Conservation (phyloP, 2,888 invertebrate genomes). For the Eupithecia abbreviata region DNA sequence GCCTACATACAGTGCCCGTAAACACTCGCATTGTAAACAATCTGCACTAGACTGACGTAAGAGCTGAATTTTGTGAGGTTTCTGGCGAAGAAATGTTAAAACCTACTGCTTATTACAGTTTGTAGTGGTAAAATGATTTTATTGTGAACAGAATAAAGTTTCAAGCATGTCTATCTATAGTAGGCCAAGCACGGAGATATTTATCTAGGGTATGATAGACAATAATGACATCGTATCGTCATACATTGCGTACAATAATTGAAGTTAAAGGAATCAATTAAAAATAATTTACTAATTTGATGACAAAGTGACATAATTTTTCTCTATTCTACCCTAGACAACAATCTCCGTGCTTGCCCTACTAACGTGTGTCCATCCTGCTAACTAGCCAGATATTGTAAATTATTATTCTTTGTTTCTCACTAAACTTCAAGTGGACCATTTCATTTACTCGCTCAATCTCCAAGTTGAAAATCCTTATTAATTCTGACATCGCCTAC, state of each 20-base stretch:
- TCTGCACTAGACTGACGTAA: slow-evolving; percentile 18
- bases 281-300: too few relatives aligned
- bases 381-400: not conserved
- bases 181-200: too few relatives aligned
- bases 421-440: not conserved
- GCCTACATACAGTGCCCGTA: slow-evolving; percentile 49
- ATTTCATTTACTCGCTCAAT: not conserved
- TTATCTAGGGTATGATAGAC: too few relatives aligned
- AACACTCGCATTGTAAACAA: slow-evolving; percentile 33
- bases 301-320: too few relatives aligned
- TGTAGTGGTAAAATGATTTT: not conserved
- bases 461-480: not conserved
- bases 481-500: not conserved
- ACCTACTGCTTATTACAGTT: not conserved
- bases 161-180: not conserved
- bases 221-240: too few relatives aligned
- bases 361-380: not conserved
- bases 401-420: not conserved
- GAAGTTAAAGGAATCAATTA: too few relatives aligned
- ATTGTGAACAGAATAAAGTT: not conserved
- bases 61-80: slow-evolving; percentile 1
- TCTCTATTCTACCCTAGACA: too few relatives aligned
- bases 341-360: too few relatives aligned
- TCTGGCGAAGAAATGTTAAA: not conserved
- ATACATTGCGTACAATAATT: too few relatives aligned